phyloP scores from a whole-genome alignment of 2,113 vertebrate species.

The Xenopus tropicalis region DNA sequence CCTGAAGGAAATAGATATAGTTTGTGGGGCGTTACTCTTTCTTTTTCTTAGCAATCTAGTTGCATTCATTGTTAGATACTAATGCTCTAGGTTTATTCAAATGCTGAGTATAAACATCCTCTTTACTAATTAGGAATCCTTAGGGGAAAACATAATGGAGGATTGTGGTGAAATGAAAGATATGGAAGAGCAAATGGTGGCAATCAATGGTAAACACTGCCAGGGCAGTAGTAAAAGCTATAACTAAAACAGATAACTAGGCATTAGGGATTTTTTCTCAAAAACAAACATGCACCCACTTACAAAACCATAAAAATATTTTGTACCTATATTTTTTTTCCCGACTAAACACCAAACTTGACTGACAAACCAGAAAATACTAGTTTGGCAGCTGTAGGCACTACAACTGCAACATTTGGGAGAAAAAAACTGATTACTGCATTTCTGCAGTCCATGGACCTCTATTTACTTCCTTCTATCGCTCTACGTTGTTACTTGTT shows the following conservation, averaged over 20 bases:
- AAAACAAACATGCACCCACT: background rate
- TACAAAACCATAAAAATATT: too few relatives aligned
- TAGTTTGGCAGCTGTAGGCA: too few relatives aligned
- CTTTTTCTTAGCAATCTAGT: constrained; percentile 18
- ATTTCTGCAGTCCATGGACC: too few relatives aligned
- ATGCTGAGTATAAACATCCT: background rate
- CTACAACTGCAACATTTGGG: too few relatives aligned
- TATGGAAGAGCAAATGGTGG: constrained; percentile 19
- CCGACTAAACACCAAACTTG: too few relatives aligned
- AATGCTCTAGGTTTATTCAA: constrained; percentile 12
- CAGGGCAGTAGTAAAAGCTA: constrained; percentile 6
- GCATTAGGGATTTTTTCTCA: constrained; percentile 3
- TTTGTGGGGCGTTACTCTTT: constrained; percentile 17
- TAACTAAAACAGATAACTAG: constrained; percentile 9
- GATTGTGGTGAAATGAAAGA: constrained; percentile 8
- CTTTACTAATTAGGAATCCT: constrained; percentile 22
- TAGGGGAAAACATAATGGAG: constrained; percentile 16
- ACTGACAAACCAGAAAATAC: too few relatives aligned
- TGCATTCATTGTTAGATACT: constrained; percentile 5
- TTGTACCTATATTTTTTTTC: too few relatives aligned
- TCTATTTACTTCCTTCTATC: too few relatives aligned
- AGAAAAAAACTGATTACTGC: too few relatives aligned
- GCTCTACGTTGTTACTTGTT: too few relatives aligned
- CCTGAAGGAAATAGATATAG: constrained; percentile 8
- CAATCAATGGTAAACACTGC: background rate